Evolutionary conservation across 2,113 vertebrate genomes (phyloP).

Genomic region (Onychostruthus taczanowskii): DNA sequence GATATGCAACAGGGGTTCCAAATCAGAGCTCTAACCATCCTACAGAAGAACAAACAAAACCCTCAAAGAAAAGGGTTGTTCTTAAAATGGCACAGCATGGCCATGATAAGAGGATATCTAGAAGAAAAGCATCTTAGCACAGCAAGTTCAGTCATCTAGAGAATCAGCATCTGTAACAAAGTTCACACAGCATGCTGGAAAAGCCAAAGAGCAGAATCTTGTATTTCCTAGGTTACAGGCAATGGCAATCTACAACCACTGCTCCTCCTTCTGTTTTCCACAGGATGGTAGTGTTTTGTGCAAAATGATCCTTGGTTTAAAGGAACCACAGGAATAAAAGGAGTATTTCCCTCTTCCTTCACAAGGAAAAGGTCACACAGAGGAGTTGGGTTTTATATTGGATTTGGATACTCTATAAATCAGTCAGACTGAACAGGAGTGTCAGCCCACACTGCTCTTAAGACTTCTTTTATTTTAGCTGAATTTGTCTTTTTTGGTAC

Average conservation of each 20-base stretch:
- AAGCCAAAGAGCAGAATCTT: neutral
- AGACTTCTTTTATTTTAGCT: neutral
- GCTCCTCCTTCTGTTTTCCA: constrained; percentile 14
- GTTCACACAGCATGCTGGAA: neutral
- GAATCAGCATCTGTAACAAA: neutral
- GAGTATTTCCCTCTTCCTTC: neutral
- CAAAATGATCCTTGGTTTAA: neutral
- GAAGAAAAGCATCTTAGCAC: neutral
- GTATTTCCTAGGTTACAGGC: neutral
- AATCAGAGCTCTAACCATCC: neutral
- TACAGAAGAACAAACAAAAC: neutral
- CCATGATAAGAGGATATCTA: neutral
- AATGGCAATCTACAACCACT: neutral
- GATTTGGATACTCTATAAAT: neutral
- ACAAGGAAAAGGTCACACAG: neutral
- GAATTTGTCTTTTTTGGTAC: neutral
- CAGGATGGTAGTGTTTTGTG: constrained; percentile 31
- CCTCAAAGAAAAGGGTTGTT: neutral
- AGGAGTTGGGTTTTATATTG: neutral
- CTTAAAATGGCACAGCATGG: neutral
- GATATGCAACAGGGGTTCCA: neutral
- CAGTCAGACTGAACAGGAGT: neutral
- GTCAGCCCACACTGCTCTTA: neutral
- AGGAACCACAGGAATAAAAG: neutral
- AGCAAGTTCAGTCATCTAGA: neutral